Conservation (phyloP, 1,140 invertebrate species). For the Drosophila ambigua region DNA sequence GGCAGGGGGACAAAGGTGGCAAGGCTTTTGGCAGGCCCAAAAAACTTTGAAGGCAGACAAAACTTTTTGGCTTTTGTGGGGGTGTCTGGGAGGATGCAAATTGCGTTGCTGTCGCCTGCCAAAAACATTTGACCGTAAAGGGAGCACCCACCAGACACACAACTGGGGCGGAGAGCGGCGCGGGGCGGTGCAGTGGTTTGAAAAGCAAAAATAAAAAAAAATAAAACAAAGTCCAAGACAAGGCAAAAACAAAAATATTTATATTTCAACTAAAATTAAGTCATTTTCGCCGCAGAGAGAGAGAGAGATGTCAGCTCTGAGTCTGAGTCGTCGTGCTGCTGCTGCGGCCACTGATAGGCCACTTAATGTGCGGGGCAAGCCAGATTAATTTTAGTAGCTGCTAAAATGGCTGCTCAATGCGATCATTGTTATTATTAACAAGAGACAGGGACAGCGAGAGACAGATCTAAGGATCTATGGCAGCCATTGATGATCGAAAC, state of each 20-base stretch:
- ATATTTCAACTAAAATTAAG: constrained; percentile 54
- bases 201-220: background rate
- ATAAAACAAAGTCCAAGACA: background rate
- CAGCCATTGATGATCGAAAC: too few species aligned
- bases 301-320: background rate
- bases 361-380: too few species aligned
- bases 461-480: too few species aligned
- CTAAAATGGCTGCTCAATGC: too few species aligned
- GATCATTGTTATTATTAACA: too few species aligned
- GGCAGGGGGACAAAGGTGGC: constrained; percentile 2
- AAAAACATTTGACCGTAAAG: constrained; percentile 66
- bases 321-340: too few species aligned
- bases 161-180: background rate
- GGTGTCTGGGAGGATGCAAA: constrained; percentile 48
- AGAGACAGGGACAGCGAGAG: too few species aligned
- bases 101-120: constrained; percentile 66
- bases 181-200: background rate
- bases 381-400: too few species aligned
- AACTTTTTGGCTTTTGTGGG: constrained; percentile 27
- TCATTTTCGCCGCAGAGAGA: constrained; percentile 23
- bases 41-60: constrained; percentile 59
- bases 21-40: constrained; percentile 57
- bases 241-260: constrained; percentile 35
- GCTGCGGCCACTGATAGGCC: too few species aligned
- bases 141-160: constrained; percentile 43